phyloP scores from a whole-genome alignment of 2,888 invertebrate genomes.

The Ptychoptera albimana region DNA sequence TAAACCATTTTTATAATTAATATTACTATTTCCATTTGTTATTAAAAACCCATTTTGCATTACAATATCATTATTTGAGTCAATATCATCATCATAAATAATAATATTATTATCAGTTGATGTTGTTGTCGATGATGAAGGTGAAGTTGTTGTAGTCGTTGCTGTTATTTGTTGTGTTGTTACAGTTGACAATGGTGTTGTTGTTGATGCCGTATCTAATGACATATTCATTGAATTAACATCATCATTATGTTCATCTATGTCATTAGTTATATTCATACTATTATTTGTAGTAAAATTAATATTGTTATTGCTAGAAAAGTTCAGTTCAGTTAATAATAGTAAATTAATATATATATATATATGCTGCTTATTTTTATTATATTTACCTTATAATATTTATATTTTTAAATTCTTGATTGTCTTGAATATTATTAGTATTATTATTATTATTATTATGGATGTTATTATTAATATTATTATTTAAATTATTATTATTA shows the following conservation, averaged over 20 bases:
- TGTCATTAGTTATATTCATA: constrained; percentile 12
- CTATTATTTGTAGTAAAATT: constrained; percentile 11
- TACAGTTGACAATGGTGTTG: not conserved
- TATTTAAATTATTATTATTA: too few relatives aligned
- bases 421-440: constrained; percentile 22
- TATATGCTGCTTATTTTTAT: not conserved
- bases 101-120: constrained; percentile 5
- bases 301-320: constrained; percentile 9
- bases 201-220: not conserved
- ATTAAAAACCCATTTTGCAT: constrained; percentile 30
- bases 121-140: constrained; percentile 9
- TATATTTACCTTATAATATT: constrained; percentile 3
- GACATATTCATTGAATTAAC: constrained; percentile 2
- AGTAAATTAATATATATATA: not conserved
- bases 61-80: constrained; percentile 29
- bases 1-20: constrained; percentile 26
- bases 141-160: constrained; percentile 18
- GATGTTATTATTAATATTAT: constrained; percentile 15
- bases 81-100: constrained; percentile 8
- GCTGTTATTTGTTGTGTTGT: constrained; percentile 15
- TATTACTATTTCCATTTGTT: constrained; percentile 21
- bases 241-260: constrained; percentile 8
- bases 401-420: constrained; percentile 40
- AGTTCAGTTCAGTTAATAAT: not conserved
- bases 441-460: too few relatives aligned